Evolutionary conservation across 1,140 invertebrate species (phyloP), one percentile per base, ranked within the genome.

Genomic region (Danaus melanippus): DNA sequence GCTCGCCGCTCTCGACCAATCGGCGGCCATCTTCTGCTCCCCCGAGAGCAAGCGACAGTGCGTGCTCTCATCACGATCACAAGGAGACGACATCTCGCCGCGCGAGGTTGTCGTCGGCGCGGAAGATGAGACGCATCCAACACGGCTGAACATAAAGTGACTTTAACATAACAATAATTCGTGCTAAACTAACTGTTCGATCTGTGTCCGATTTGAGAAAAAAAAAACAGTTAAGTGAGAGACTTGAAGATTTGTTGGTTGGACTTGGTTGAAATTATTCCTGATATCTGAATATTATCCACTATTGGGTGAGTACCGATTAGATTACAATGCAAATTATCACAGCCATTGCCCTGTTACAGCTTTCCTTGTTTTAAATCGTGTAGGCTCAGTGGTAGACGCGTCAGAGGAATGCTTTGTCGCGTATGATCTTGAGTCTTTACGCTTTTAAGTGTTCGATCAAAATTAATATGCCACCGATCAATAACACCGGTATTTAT

Each of bases 41-140:
- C 80, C 74, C 80, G 83, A 86, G 83, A 86, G 83, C 79, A 86
- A 83, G 77, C 83, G 83, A 86, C 83, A 86, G 77, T 86, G 83
- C 83, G 80, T 84, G 67, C 83, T 86, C 83, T 86, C 80, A 84
- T 85, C 82, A 81, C 77, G 50, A 76, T 76, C 82, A 86, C 76
- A 83, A 74, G 65, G 83, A 86, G 83, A 86, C 80, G 74, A 81
- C 74, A 84, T 86, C 83, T 86, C 83, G 76, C 63, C 70, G 75
- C 61, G 83, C 66, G 80, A 83, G 79, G 80, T 84, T 77, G 83
- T 86, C 80, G 73, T 69, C 69, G 69, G 62, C 69, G 72, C 71
- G 71, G 63, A 72, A 79, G 80, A 85, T 82, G 76, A 70, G 66
- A 54, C 54, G 66, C 58, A 71, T 69, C 53, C 56, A 65, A 66